A percentile compares a stretch with the other conserved stretches of the same genome.
phyloP scores from a whole-genome alignment of 2,113 vertebrate genomes.

The Forbesichthys papilliferus region DNA sequence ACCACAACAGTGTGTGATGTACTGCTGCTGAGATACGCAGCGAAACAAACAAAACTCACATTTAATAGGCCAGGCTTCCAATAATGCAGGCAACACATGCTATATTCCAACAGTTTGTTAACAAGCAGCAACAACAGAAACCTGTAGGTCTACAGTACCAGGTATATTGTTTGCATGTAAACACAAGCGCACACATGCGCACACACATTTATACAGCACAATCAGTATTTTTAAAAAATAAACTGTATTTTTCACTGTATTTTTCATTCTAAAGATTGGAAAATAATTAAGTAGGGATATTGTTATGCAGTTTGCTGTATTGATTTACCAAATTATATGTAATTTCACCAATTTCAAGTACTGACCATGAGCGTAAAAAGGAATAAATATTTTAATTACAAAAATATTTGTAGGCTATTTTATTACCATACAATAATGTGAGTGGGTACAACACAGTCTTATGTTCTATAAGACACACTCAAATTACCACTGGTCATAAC shows the following conservation, averaged over 20 bases:
- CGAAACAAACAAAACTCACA: not conserved
- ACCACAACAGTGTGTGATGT: not conserved
- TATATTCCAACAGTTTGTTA: constrained; percentile 21
- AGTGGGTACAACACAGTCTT: no score
- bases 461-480: no score
- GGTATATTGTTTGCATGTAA: constrained; percentile 21
- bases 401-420: no score
- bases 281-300: no score
- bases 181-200: not conserved
- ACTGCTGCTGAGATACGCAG: not conserved
- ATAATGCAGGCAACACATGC: constrained; percentile 21
- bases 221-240: not conserved
- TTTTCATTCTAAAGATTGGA: no score
- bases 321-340: not conserved
- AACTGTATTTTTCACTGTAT: not conserved
- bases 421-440: no score
- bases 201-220: constrained; percentile 3
- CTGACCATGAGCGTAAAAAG: not conserved
- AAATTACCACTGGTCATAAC: no score
- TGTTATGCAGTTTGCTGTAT: not conserved
- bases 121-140: constrained; percentile 26
- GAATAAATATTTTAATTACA: no score
- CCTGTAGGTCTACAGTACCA: constrained; percentile 21
- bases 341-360: not conserved
- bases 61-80: constrained; percentile 10